Evolutionary conservation across 1,140 invertebrate genomes (phyloP).

Genomic region (Drosophila lacteicornis): DNA sequence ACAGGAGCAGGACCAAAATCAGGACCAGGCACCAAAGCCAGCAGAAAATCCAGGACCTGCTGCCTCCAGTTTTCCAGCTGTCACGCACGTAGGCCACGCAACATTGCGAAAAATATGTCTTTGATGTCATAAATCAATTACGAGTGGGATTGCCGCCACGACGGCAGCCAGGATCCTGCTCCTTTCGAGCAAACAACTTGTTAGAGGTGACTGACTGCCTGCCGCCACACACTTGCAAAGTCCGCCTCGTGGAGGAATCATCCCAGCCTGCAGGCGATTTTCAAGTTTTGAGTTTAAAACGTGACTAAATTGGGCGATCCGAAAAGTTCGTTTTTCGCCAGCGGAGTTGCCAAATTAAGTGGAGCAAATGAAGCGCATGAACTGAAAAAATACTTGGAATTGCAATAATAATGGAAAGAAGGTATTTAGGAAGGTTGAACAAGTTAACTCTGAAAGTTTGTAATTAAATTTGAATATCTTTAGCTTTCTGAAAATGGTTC

Average conservation of each 20-base stretch:
- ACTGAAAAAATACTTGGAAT: background rate
- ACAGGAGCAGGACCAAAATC: conserved; percentile 57
- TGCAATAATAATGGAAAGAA: background rate
- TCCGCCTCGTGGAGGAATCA: too few relatives aligned
- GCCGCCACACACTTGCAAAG: background rate
- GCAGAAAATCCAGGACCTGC: conserved; percentile 9
- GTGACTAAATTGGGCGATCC: conserved; percentile 57
- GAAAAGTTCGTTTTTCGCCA: conserved; percentile 1
- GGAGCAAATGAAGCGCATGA: conserved; percentile 61
- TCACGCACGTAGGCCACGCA: conserved; percentile 84
- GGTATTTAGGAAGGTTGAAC: background rate
- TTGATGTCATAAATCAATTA: conserved; percentile 85
- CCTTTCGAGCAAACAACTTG: conserved; percentile 74
- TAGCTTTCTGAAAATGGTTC: too few relatives aligned
- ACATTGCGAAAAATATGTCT: conserved; percentile 85
- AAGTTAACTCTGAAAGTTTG: too few relatives aligned
- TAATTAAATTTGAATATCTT: too few relatives aligned
- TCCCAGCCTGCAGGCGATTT: conserved; percentile 11
- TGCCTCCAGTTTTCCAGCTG: conserved; percentile 54
- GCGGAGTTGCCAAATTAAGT: conserved; percentile 40
- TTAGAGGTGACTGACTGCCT: conserved; percentile 40
- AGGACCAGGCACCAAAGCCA: conserved; percentile 31
- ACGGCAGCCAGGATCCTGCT: conserved; percentile 22
- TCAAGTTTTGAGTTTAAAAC: conserved; percentile 70
- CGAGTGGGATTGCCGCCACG: conserved; percentile 62